Base-by-base conservation (phyloP, 1,140 invertebrate species). In the Grapholita molesta region DNA sequence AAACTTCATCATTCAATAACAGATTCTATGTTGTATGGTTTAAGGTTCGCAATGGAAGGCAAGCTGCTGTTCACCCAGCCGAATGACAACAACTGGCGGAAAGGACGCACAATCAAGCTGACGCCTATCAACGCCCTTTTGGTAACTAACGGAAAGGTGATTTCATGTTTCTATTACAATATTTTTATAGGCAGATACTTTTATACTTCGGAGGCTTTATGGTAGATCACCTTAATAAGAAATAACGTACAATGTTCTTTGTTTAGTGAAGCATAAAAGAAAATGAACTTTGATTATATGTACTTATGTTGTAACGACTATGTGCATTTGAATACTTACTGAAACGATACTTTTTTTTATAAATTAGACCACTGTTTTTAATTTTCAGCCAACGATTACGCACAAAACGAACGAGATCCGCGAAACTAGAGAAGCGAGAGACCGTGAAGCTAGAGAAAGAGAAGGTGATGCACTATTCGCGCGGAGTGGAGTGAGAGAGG, bases 81-180 rank as follows among this genome's bases (percentile, higher is more conserved):
- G 32, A 96, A 96, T 48, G 97, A 98, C 85, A 96, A 96, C 90
- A 97, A 97, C 85, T 98, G 97, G 97, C 94, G 96, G 70, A 95
- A 96, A 85, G 95, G 96, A 68, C 94, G 96, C 74, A 97, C 97
- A 33, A 95, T 98, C 71, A 98, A 98, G 92, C 94, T 98, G 80
- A 95, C 95, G 55, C 95, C 96, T 8, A 95, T 98, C 48, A 97
- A 97, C 90, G 97, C 96, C 38, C 94, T 98, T 80, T 94, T 98
- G 84, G 95, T 98, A 75, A 97, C 96, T 74, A 96, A 96, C 85
- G 95, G 95, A 93, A 97, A 97, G 94, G 96, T 96, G 88, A 89
- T 79, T 66, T 66, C 74, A 21, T 69, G 32, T 65, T 25, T 52
- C 42, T 55, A 15, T 32, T 25, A 28, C 21, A 48, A 53, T 67